Percentiles rank a stretch among this genome's conserved stretches.
Evolutionary conservation across 2,797 vertebrate genomes (phyloP).

Genomic region (Callimico goeldii): DNA sequence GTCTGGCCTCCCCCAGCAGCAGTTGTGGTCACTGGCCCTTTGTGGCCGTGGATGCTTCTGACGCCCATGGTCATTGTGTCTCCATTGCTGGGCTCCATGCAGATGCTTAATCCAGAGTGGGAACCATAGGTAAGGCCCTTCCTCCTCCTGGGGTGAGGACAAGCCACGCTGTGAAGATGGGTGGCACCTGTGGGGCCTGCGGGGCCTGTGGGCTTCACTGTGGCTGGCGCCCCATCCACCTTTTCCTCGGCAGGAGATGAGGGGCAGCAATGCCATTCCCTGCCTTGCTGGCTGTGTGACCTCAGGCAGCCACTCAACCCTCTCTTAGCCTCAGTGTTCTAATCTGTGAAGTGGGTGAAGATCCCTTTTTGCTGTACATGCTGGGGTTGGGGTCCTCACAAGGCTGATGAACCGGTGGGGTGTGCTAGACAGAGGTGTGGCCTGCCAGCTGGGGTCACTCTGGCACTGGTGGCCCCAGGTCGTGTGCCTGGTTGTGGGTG

Average conservation of each 20-base stretch:
- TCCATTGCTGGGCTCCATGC: not conserved
- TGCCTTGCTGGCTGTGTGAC: not conserved
- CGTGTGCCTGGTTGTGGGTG: not conserved
- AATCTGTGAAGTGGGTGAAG: not conserved
- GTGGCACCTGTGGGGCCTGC: not conserved
- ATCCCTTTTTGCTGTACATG: not conserved
- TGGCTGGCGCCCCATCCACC: fast-evolving
- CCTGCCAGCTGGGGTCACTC: not conserved
- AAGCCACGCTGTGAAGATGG: not conserved
- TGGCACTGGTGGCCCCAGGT: not conserved
- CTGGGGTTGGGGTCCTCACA: not conserved
- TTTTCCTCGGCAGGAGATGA: not conserved
- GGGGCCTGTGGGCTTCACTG: not conserved
- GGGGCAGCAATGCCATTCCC: not conserved
- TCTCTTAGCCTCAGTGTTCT: not conserved
- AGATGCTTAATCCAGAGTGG: not conserved
- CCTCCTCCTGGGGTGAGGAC: not conserved
- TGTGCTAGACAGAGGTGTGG: not conserved
- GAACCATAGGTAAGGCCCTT: not conserved
- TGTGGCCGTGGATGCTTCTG: not conserved
- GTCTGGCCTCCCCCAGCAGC: too few species aligned
- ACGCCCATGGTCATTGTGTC: not conserved
- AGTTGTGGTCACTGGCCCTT: not conserved
- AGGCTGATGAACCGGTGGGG: not conserved
- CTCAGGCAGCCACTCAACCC: not conserved